Percentiles rank a stretch among this genome's conserved stretches.
phyloP scores from a whole-genome alignment of 2,888 invertebrate genomes.

The Pyrrhosoma nymphula region DNA sequence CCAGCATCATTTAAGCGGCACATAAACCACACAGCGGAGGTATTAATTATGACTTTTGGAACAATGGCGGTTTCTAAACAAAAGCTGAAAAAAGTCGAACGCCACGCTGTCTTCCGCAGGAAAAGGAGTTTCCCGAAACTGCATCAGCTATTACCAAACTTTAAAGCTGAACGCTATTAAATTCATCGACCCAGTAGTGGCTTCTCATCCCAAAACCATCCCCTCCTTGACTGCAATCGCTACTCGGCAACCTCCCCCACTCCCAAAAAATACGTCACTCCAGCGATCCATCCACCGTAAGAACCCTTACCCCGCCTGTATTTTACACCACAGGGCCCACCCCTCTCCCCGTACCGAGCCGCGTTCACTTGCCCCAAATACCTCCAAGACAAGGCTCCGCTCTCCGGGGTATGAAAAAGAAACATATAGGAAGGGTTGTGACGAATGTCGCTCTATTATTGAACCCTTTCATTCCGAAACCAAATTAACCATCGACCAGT shows the following conservation, averaged over 20 bases:
- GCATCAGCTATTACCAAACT: slow-evolving; percentile 18
- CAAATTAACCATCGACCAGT: no score
- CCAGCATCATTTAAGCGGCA: background rate
- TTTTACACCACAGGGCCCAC: no score
- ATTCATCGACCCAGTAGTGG: background rate
- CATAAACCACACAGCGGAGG: background rate
- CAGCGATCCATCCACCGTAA: background rate
- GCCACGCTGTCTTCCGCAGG: background rate
- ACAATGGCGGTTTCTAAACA: background rate
- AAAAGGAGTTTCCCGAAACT: slow-evolving; percentile 1
- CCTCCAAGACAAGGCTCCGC: background rate
- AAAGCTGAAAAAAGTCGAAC: background rate
- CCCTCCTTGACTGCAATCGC: background rate
- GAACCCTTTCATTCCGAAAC: no score
- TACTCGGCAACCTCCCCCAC: background rate
- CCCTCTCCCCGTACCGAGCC: background rate
- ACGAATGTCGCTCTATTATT: no score
- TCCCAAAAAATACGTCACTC: background rate
- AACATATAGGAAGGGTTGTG: background rate
- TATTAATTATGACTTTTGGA: background rate
- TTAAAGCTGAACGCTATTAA: background rate
- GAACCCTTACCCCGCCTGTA: background rate
- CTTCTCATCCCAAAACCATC: background rate
- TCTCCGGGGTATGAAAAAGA: background rate
- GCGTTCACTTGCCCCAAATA: background rate